Evolutionary conservation across 2,888 invertebrate species (phyloP).

Genomic region (Drosophila setosimentum): DNA sequence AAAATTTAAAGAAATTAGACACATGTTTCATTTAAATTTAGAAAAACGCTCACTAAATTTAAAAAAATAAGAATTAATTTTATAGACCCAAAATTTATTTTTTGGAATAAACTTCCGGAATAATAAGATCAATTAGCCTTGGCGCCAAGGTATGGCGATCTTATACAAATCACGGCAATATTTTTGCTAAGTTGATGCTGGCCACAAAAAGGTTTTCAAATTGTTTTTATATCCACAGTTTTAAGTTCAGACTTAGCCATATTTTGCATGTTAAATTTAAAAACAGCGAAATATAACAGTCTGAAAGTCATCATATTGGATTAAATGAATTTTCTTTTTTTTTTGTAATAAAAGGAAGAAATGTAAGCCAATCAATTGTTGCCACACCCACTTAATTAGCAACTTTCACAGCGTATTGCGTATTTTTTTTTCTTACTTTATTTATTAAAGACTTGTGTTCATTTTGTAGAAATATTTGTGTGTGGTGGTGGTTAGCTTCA

Average conservation of each 20-base stretch:
- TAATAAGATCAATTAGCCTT: not conserved
- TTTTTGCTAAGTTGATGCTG: not conserved
- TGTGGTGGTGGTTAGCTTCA: constrained; percentile 3
- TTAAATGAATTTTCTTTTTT: not conserved
- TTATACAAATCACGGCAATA: not conserved
- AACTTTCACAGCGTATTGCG: not conserved
- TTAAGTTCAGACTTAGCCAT: not conserved
- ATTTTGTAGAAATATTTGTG: constrained; percentile 25
- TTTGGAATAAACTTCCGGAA: not conserved
- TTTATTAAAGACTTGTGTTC: constrained; percentile 25
- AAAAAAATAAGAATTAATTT: not conserved
- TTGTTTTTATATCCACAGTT: not conserved
- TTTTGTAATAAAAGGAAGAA: not conserved
- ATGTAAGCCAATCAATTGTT: not conserved
- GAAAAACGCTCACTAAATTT: not conserved
- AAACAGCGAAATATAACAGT: not conserved
- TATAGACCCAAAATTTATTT: not conserved
- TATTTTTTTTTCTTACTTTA: constrained; percentile 2
- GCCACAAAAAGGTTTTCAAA: not conserved
- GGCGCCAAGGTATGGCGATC: not conserved
- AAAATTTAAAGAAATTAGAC: fast-evolving
- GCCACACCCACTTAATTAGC: not conserved
- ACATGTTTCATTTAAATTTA: not conserved
- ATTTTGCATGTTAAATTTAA: not conserved
- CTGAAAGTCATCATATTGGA: not conserved